Conservation (phyloP, 2,888 invertebrate species). For the Odontothrips loti region DNA sequence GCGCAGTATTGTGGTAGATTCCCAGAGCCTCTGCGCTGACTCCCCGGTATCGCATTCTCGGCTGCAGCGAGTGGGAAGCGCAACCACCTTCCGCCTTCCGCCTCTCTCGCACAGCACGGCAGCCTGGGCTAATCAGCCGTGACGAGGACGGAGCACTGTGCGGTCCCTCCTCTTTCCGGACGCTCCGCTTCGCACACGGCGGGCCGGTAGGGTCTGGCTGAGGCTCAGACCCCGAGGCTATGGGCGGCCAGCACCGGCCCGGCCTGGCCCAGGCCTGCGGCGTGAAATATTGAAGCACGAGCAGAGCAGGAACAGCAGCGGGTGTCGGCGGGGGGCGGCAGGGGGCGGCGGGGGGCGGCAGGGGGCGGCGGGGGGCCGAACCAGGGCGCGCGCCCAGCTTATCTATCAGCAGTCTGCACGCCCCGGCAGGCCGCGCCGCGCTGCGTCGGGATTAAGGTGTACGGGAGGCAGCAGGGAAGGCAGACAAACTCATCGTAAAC, state of each 20-base stretch:
- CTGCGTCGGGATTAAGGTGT: background rate
- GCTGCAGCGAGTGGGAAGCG: too few relatives aligned
- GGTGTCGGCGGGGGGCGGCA: background rate
- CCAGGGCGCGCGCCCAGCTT: background rate
- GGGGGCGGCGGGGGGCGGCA: background rate
- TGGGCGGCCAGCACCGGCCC: background rate
- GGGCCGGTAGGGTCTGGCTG: background rate
- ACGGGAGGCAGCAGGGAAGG: too few relatives aligned
- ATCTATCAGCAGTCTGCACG: background rate
- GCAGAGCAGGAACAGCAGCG: background rate
- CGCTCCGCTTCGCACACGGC: background rate
- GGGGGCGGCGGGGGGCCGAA: background rate
- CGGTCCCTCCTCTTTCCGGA: too few relatives aligned
- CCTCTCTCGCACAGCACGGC: too few relatives aligned
- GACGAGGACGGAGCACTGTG: too few relatives aligned
- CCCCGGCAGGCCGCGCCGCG: background rate
- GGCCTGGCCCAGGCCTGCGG: background rate
- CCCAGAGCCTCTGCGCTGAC: too few relatives aligned
- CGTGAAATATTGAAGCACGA: constrained; percentile 17
- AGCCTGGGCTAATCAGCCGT: too few relatives aligned
- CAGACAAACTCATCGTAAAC: background rate
- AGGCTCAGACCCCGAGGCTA: background rate
- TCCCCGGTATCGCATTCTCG: too few relatives aligned
- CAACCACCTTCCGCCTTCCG: too few relatives aligned
- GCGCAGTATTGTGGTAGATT: too few relatives aligned